A percentile compares a stretch with the other conserved stretches of the same genome.
These are phyloP conservation scores for Ambastaia sidthimunki DNA, from an alignment of 2,797 vertebrate genomes.

Conservation along the genomic window DNA sequence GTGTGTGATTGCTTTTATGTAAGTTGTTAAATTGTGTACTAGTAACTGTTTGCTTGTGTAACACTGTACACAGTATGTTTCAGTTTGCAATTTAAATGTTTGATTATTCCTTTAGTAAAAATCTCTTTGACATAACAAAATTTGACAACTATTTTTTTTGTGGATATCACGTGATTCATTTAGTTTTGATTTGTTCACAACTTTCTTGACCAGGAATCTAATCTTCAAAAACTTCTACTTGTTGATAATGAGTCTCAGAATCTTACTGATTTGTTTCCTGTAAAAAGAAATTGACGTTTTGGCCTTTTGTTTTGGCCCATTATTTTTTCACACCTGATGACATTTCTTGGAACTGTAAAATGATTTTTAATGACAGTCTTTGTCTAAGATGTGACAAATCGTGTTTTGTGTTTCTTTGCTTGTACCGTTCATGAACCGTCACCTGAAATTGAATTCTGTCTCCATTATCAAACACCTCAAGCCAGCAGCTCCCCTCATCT, in stretches of 20 bases:
- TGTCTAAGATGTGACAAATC: constrained; percentile 18
- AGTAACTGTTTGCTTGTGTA: constrained; percentile 6
- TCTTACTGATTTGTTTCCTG: constrained; percentile 1
- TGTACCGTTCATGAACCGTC: neutral
- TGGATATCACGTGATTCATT: constrained; percentile 7
- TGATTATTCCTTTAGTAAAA: neutral
- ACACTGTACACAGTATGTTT: neutral
- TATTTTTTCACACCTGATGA: neutral
- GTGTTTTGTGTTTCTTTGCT: neutral
- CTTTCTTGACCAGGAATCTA: neutral
- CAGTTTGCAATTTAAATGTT: neutral
- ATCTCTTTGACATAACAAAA: neutral
- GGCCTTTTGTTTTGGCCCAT: constrained; percentile 6
- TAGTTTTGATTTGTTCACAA: neutral
- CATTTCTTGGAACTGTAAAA: constrained; percentile 38
- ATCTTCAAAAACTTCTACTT: neutral
- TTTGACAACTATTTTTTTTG: constrained; percentile 15
- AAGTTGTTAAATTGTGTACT: neutral
- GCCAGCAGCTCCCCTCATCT: neutral
- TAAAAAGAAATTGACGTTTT: neutral
- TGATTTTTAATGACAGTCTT: constrained; percentile 24
- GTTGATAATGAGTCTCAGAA: neutral
- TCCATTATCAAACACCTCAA: constrained; percentile 28
- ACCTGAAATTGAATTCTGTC: neutral
- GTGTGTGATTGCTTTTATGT: neutral